Evolutionary conservation across 2,888 invertebrate species (phyloP), one percentile per base, ranked within the genome.

Genomic region (Shargacucullia verbasci): DNA sequence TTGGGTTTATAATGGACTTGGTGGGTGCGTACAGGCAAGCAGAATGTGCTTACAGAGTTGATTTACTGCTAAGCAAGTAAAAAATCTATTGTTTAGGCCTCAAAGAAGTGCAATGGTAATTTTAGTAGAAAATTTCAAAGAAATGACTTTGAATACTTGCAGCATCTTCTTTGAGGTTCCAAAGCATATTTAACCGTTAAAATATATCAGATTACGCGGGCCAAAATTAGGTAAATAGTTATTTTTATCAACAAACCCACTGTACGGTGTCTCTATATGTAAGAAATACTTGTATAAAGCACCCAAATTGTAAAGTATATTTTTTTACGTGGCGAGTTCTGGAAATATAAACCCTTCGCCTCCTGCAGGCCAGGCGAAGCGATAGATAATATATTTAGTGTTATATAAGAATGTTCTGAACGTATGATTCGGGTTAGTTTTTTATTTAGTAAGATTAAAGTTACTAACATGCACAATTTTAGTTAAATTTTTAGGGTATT

Each of bases 301-400:
- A 87, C 82, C 85, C 85, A 78, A 73, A 69, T 73, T 81, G 65
- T 67, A 69, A 60, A 76, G 73, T 82, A 74, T 85, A 83, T 85
- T 84, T 84, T 82, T 84, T 52, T 82, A 84, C 78, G 87, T 82
- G 87, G 86, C 88, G 86, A 85, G 81, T 79, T 87, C 88, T 57
- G 44, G 2, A 49, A 66, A 43, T 45, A 15, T 20, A 46, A 41
- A 38, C 31, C 55, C 46, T 59, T 34, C 44, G 59, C 45, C 50
- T 37, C 10, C 35, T 44, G 49, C 52, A 20, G 4, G 47, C 38
- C 8, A 34, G 49, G 48, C 50, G 27, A 56, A 58, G 40, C 38
- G 41, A 62, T 76, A 73, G 59, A 31, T 70, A 71, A 62, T 63
- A 66, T 60, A 68, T 64, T 71, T 73, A 78, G 59, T 56, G 40